Evolutionary conservation across 2,113 vertebrate species (phyloP), one percentile per base, ranked within the genome.

Genomic region (Sialia sialis): DNA sequence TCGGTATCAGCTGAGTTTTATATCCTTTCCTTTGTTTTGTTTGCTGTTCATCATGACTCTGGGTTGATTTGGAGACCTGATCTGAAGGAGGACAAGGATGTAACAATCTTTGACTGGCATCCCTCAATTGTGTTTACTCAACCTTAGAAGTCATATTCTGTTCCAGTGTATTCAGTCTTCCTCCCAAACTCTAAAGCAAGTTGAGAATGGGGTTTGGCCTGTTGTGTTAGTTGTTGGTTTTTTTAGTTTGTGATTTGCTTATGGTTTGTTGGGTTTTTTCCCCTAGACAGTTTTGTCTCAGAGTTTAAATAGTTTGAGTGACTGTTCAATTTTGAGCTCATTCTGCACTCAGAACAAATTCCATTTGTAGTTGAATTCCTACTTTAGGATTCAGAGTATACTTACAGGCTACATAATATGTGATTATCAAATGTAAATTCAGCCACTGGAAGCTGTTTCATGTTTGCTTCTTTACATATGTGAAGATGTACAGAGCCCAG

Each of bases 31-130:
- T 13, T 64, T 38, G 21, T 36, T 93, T 58, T 48, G 27, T 85
- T 92, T 76, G 63, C 43, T 82, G 21, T 69, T 75, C 17, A 10
- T 68, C 49, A 8, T 38, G 16, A 13, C 4, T 51, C 41, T 39
- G 43, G 36, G 25, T 59, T 84, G 64, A 52, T 80, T 55, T 75
- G 89, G 74, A 93, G 87, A 41, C 27, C 59, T 93, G 82, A 46
- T 86, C 23, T 73, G 81, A 77, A 86, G 51, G 68, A 86, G 51
- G 68, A 32, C 13, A 36, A 46, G 26, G 22, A 29, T 54, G 64
- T 69, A 60, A 41, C 67, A 83, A 68, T 83, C 41, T 39, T 76
- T 20, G 23, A 20, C 52, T 46, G 77, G 41, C 54, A 64, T 54
- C 76, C 76, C 60, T 59, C 13, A 30, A 7, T 63, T 85, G 22